A percentile compares a stretch with the other conserved stretches of the same genome.
Evolutionary conservation across 92 coral and sea anemone genomes (phyloP).

Genomic region (Anthopleura xanthogrammica): DNA sequence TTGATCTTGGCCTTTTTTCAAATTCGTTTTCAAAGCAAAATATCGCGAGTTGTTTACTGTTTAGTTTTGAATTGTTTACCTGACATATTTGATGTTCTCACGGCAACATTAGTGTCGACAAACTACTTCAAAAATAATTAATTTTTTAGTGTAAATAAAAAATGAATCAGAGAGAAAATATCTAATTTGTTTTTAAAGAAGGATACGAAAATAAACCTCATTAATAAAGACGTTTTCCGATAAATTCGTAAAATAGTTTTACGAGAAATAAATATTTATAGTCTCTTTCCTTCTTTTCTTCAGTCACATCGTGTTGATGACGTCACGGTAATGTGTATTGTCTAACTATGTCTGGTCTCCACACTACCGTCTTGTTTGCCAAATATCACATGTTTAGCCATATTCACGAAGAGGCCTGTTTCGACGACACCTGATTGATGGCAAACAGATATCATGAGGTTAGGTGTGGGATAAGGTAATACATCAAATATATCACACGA

Average conservation of each 20-base stretch:
- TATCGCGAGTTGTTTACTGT: not conserved
- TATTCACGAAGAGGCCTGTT: constrained; percentile 90
- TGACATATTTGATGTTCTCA: not conserved
- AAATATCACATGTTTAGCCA: constrained; percentile 90
- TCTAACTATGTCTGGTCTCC: constrained; percentile 31
- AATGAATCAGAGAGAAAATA: too few relatives aligned
- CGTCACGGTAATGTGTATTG: not conserved
- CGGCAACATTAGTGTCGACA: not conserved
- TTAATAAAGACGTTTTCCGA: too few relatives aligned
- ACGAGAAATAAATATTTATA: not conserved
- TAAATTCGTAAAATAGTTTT: too few relatives aligned
- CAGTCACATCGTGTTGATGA: not conserved
- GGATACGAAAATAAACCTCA: too few relatives aligned
- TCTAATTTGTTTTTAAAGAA: too few relatives aligned
- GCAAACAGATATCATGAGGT: not conserved
- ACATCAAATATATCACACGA: too few relatives aligned
- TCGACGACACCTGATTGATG: constrained; percentile 81
- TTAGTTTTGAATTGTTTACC: not conserved
- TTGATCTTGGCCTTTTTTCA: too few relatives aligned
- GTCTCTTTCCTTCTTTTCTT: not conserved
- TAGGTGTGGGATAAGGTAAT: too few relatives aligned
- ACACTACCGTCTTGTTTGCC: constrained; percentile 88
- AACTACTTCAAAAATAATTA: not conserved
- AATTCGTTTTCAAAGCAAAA: not conserved
- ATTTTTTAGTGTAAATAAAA: not conserved